Evolutionary conservation across 2,888 invertebrate species (phyloP), one percentile per base, ranked within the genome.

Genomic region (Tortrix viridana): DNA sequence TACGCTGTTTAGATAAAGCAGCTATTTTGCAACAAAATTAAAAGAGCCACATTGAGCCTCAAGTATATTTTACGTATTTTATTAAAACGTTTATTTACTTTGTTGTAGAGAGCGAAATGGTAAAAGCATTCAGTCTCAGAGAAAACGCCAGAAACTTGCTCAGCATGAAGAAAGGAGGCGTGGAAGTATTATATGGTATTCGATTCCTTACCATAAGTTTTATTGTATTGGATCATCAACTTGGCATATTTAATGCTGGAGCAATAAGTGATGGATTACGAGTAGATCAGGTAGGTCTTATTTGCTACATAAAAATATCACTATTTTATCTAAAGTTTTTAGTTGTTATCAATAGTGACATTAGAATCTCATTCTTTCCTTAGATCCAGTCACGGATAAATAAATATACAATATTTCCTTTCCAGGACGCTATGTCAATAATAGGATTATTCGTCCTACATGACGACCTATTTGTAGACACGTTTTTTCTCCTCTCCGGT

Each of bases 401-500:
- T 26, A 26, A 26, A 32, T 12, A 32, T 32, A 4, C 26, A 32
- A 32, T 32, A 32, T 32, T 32, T 12, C 12, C 2, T 6, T 61
- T 59, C 7, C 73, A 90, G 90, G 71, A 74, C 5, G 58, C 69
- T 0, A 57, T 74, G 12, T 77, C 85, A 0, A 54, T 75, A 1
- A 16, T 76, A 0, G 88, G 86, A 1, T 69, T 85, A 71, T 80
- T 94, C 14, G 74, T 94, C 0, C 87, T 94, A 14, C 95, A 95
- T 72, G 92, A 93, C 26, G 95, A 95, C 71, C 79, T 95, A 0
- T 92, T 94, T 47, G 95, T 95, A 37, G 95, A 95, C 71, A 92
- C 94, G 0, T 95, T 95, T 79, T 95, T 95, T 74, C 74, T 94
- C 9, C 71, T 95, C 3, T 94, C 94, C 50, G 95, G 95, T 0